phyloP scores from a whole-genome alignment of 1,140 invertebrate species.

The Brachionus sp. region DNA sequence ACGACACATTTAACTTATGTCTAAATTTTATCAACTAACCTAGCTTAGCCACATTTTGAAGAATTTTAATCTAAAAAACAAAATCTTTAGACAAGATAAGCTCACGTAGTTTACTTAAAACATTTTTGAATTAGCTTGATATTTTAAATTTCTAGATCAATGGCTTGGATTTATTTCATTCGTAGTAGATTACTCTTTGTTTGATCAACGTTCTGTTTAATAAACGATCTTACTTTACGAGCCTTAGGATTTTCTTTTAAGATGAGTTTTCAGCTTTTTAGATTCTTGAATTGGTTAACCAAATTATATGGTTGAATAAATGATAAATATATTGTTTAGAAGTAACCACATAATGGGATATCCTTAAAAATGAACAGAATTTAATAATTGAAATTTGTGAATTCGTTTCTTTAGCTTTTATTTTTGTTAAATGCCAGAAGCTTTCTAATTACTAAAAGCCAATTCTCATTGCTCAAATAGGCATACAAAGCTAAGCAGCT shows the following conservation, averaged over 20 bases:
- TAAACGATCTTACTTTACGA: neutral
- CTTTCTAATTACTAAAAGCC: neutral
- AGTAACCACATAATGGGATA: neutral
- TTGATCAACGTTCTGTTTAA: neutral
- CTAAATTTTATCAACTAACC: neutral
- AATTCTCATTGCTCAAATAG: neutral
- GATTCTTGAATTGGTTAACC: neutral
- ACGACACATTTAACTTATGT: neutral
- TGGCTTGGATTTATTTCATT: neutral
- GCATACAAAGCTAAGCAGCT: neutral
- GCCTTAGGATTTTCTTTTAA: neutral
- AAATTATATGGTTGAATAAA: neutral
- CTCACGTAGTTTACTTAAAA: neutral
- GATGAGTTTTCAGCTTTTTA: neutral
- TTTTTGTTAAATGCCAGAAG: conserved; percentile 23
- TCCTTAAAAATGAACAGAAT: neutral
- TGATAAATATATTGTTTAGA: neutral
- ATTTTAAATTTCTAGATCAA: conserved; percentile 12
- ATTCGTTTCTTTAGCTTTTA: neutral
- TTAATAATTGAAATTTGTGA: neutral
- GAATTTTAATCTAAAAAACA: neutral
- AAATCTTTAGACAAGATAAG: neutral
- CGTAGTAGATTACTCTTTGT: neutral
- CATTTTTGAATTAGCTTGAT: conserved; percentile 12
- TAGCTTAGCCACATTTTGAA: neutral